Percentiles rank a stretch among this genome's conserved stretches.
Conservation (phyloP, 2,797 vertebrate species). For the Gymnoscopelus braueri region DNA sequence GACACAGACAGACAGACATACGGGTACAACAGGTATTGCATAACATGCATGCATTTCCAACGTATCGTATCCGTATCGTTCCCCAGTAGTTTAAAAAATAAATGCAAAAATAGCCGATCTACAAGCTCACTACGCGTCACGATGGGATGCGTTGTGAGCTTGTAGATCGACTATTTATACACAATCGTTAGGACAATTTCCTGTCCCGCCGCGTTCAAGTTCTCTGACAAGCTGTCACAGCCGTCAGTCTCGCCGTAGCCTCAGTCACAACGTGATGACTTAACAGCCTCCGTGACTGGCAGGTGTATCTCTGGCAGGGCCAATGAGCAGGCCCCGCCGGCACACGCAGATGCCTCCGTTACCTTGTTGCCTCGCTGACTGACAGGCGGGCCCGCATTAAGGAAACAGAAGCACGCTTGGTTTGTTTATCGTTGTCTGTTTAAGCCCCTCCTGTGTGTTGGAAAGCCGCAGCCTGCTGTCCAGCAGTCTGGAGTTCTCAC, state of each 20-base stretch:
- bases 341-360: constrained; percentile 49
- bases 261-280: constrained; percentile 75
- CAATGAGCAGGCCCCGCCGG: constrained; percentile 48
- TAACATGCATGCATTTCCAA: no score
- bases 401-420: constrained; percentile 28
- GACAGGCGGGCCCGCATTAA: constrained; percentile 51
- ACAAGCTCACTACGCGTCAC: no score
- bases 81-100: no score
- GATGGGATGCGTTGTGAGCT: no score
- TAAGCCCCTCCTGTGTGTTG: constrained; percentile 46
- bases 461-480: constrained; percentile 38
- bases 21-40: no score
- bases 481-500: constrained; percentile 33
- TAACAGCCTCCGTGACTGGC: constrained; percentile 77
- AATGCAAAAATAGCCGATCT: no score
- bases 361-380: constrained; percentile 53
- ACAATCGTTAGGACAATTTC: not conserved
- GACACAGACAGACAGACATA: no score
- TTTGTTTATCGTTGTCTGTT: constrained; percentile 58
- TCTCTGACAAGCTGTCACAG: constrained; percentile 78
- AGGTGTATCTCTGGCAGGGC: constrained; percentile 63
- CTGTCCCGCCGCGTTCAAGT: constrained; percentile 38
- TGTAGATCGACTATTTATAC: no score
- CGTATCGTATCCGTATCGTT: no score
- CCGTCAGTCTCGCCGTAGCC: constrained; percentile 58